Conservation (phyloP, 2,113 vertebrate genomes). For the Silurus meridionalis region DNA sequence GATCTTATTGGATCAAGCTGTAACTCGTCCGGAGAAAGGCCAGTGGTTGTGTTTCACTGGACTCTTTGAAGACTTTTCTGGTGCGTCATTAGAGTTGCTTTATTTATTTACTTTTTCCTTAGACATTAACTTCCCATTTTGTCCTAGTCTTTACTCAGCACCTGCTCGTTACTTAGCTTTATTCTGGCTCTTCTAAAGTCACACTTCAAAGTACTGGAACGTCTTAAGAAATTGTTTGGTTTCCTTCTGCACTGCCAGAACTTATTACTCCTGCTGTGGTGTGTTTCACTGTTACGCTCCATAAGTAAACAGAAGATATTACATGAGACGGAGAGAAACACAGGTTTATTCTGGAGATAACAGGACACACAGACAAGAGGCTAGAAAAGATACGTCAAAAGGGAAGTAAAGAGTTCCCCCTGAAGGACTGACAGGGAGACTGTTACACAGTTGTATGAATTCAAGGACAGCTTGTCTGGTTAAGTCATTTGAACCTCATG, state of each 20-base stretch:
- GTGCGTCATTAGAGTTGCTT: slow-evolving; percentile 26
- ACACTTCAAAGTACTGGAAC: slow-evolving; percentile 54
- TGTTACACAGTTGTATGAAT: not conserved
- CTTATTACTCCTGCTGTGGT: slow-evolving; percentile 59
- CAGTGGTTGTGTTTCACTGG: slow-evolving; percentile 57
- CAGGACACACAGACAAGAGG: slow-evolving; percentile 50
- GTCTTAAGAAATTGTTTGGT: slow-evolving; percentile 57
- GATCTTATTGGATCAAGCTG: slow-evolving; percentile 11
- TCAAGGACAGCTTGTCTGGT: not conserved
- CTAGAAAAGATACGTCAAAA: slow-evolving; percentile 61
- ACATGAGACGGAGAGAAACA: slow-evolving; percentile 36
- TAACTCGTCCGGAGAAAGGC: slow-evolving; percentile 35
- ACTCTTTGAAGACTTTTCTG: slow-evolving; percentile 34
- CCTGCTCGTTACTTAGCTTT: slow-evolving; percentile 61
- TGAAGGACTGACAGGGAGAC: slow-evolving; percentile 16
- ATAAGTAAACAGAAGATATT: slow-evolving; percentile 49
- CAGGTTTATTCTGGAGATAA: slow-evolving; percentile 56
- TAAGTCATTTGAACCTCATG: slow-evolving; percentile 24
- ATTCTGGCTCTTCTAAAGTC: slow-evolving; percentile 43
- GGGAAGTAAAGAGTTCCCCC: slow-evolving; percentile 36
- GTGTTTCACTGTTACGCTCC: slow-evolving; percentile 48
- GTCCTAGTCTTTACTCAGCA: slow-evolving; percentile 47
- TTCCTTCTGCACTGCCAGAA: slow-evolving; percentile 38
- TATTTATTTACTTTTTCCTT: slow-evolving; percentile 48
- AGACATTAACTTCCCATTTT: slow-evolving; percentile 51